Conservation (phyloP, 2,113 vertebrate species). For the Conger conger region DNA sequence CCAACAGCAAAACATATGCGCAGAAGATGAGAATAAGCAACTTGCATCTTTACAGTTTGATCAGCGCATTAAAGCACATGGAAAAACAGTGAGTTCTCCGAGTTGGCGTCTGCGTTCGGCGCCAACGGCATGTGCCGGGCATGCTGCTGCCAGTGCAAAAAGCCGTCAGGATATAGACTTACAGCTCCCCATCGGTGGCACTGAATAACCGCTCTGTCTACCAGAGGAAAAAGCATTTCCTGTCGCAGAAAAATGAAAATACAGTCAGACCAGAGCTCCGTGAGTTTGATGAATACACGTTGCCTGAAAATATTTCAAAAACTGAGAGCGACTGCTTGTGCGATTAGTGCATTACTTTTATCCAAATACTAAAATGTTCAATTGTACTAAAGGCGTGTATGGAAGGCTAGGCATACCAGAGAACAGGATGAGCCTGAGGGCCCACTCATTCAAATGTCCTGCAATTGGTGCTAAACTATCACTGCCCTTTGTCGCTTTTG, state of each 20-base stretch:
- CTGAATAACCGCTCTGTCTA: conserved; percentile 76
- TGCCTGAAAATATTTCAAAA: no score
- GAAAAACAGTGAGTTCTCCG: conserved; percentile 17
- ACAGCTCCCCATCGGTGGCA: conserved; percentile 74
- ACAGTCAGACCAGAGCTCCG: background rate
- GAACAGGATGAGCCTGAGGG: background rate
- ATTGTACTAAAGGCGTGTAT: background rate
- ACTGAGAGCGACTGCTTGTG: background rate
- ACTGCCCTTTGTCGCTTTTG: background rate
- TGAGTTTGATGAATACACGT: background rate
- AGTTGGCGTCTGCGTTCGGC: conserved; percentile 35
- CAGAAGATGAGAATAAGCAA: no score
- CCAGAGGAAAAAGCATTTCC: conserved; percentile 75
- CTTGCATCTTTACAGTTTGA: no score
- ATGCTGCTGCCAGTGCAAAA: conserved; percentile 71
- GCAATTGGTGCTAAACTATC: background rate
- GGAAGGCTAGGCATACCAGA: background rate
- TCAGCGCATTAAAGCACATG: no score
- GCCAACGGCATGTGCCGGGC: conserved; percentile 57
- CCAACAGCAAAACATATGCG: no score
- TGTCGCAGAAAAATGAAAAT: conserved; percentile 61
- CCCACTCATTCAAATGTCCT: background rate
- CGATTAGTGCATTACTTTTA: background rate
- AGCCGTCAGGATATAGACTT: conserved; percentile 72
- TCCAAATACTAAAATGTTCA: no score